These are phyloP conservation scores for Champsocephalus gunnari DNA, from an alignment of 2,797 vertebrate species.

Conservation along the genomic window DNA sequence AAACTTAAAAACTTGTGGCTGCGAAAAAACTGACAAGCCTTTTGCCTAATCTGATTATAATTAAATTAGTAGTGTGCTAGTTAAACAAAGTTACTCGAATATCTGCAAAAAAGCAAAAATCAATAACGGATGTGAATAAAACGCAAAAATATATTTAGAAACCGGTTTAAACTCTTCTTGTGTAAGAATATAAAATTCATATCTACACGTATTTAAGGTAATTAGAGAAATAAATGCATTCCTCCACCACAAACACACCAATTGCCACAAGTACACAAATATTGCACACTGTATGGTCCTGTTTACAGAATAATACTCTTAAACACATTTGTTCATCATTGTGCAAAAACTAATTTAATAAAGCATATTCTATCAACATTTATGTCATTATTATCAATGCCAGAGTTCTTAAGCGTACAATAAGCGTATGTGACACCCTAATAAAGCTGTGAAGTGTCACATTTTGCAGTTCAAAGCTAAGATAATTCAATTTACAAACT, in stretches of 20 bases:
- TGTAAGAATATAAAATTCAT: not conserved
- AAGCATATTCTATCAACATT: not conserved
- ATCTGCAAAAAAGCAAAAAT: slow-evolving; percentile 8
- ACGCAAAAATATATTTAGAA: slow-evolving; percentile 19
- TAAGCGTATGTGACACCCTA: not conserved
- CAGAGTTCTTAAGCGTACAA: not conserved
- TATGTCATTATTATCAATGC: not conserved
- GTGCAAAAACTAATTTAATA: not conserved
- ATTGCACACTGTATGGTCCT: not conserved
- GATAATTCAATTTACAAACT: too few relatives aligned
- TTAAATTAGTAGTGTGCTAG: slow-evolving; percentile 25
- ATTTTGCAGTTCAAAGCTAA: slow-evolving; percentile 1
- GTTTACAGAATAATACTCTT: not conserved
- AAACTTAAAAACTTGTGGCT: not conserved
- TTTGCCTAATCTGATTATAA: slow-evolving; percentile 19
- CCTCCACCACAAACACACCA: slow-evolving; percentile 5
- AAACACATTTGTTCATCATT: not conserved
- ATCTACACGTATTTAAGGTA: slow-evolving; percentile 6
- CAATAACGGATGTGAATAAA: slow-evolving; percentile 12
- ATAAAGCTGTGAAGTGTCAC: not conserved
- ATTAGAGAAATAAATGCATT: not conserved
- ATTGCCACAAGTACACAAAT: not conserved
- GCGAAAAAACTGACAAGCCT: not conserved
- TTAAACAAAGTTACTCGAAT: slow-evolving; percentile 15
- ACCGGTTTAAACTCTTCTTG: slow-evolving; percentile 16